Evolutionary conservation across 2,888 invertebrate species (phyloP), one percentile per base, ranked within the genome.

Genomic region (Phyllotreta striolata): DNA sequence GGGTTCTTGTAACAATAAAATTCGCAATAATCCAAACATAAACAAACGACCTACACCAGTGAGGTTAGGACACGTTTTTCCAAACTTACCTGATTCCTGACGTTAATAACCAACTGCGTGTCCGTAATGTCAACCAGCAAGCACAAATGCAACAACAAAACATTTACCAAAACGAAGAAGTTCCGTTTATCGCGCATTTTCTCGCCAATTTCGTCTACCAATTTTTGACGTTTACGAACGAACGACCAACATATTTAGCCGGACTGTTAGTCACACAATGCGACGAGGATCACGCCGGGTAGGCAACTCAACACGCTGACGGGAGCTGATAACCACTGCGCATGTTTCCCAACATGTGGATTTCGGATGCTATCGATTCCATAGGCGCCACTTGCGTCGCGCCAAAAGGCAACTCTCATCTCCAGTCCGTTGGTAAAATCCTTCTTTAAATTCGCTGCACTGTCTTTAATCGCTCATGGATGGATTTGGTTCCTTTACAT

Each of bases 31-130:
- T 34, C 62, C 6, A 58, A 70, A 68, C 64, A 66, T 66, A 70
- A 68, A 54, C 54, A 60, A 51, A 63, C 47, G 24, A 24, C 24
- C 10, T 44, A 1, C 44, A 13, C 35, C 54, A 58, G 47, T 69
- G 60, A 73, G 73, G 74, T 74, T 73, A 73, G 68, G 66, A 70
- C 69, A 67, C 70, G 71, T 70, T 70, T 68, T 55, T 35, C 3
- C 6, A 6, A 52, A 66, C 74, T 72, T 68, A 80, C 80, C 80
- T 80, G 80, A 75, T 80, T 80, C 69, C 78, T 75, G 54, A 80
- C 80, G 74, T 80, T 80, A 59, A 80, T 80, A 56, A 80, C 74
- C 51, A 80, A 72, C 70, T 80, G 79, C 7, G 76, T 73, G 66
- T 73, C 73, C 59, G 74, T 72, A 54, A 72, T 70, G 66, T 70